These are phyloP conservation scores for Pachycephus smyrnensis DNA, from an alignment of 2,888 invertebrate species.

Conservation along the genomic window DNA sequence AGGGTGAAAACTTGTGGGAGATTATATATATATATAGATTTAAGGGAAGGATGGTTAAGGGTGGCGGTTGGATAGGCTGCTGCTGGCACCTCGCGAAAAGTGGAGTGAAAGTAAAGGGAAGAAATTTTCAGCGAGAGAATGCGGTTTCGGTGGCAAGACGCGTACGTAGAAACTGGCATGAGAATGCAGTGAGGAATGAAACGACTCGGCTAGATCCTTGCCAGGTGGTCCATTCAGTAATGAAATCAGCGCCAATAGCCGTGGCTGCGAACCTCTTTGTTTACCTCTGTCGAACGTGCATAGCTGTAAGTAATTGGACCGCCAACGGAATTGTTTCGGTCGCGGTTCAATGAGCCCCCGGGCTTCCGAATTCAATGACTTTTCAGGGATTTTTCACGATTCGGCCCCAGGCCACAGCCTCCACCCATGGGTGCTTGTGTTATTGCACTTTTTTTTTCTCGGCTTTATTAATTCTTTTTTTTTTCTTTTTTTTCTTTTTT, in stretches of 20 bases:
- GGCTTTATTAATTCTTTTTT: conserved; percentile 26
- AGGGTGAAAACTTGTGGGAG: too few species aligned
- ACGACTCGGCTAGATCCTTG: conserved; percentile 15
- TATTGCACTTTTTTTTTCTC: too few species aligned
- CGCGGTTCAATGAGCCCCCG: conserved; percentile 38
- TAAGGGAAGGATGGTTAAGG: too few species aligned
- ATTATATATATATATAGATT: too few species aligned
- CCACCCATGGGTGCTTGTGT: too few species aligned
- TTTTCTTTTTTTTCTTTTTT: conserved; percentile 33
- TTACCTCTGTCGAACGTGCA: conserved; percentile 4
- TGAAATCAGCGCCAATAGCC: conserved; percentile 20
- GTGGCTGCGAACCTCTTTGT: conserved; percentile 6
- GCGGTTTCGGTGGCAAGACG: conserved; percentile 9
- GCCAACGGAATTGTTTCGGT: conserved; percentile 42
- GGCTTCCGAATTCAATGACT: conserved; percentile 6
- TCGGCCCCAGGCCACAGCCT: too few species aligned
- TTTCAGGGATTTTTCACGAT: conserved; percentile 8
- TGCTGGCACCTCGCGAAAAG: conserved; percentile 31
- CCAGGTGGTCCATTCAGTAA: conserved; percentile 24
- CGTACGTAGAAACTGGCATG: conserved; percentile 28
- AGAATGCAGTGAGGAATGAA: conserved; percentile 25
- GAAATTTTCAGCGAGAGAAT: background rate
- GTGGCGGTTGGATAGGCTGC: conserved; percentile 26
- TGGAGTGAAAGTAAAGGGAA: conserved; percentile 20
- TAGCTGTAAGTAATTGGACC: conserved; percentile 46